A percentile compares a stretch with the other conserved stretches of the same genome.
Evolutionary conservation across 2,113 vertebrate species (phyloP).

Genomic region (Xyliphius kryptos): DNA sequence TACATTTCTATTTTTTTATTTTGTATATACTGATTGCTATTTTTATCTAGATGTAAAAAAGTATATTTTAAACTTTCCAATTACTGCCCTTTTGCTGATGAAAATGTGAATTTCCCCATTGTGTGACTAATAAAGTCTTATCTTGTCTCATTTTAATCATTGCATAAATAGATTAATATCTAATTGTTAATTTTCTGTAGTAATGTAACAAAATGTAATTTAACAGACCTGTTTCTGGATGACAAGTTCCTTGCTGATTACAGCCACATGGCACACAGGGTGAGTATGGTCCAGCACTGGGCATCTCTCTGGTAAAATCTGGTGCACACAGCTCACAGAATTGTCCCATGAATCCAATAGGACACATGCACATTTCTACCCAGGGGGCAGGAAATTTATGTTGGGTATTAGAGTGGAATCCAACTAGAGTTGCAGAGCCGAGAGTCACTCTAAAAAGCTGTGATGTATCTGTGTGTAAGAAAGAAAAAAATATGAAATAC

Average conservation of each 20-base stretch:
- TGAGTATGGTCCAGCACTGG: slow-evolving; percentile 55
- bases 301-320: slow-evolving; percentile 72
- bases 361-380: slow-evolving; percentile 84
- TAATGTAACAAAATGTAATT: too few species aligned
- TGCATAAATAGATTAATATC: too few species aligned
- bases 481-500: background rate
- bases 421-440: slow-evolving; percentile 55
- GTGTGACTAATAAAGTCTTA: too few species aligned
- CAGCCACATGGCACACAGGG: slow-evolving; percentile 80
- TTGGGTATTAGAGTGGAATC: background rate
- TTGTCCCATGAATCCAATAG: slow-evolving; percentile 69
- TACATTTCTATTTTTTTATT: too few species aligned
- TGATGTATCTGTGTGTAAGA: slow-evolving; percentile 60
- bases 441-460: slow-evolving; percentile 69
- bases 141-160: too few species aligned
- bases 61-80: too few species aligned
- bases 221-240: slow-evolving; percentile 73
- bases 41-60: too few species aligned
- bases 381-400: slow-evolving; percentile 52
- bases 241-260: slow-evolving; percentile 79
- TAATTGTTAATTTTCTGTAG: too few species aligned
- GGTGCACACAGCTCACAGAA: slow-evolving; percentile 78
- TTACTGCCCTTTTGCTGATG: too few species aligned
- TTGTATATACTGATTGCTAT: too few species aligned
- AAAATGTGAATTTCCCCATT: too few species aligned